Conservation (phyloP, 2,113 vertebrate species). For the Nymphicus hollandicus region DNA sequence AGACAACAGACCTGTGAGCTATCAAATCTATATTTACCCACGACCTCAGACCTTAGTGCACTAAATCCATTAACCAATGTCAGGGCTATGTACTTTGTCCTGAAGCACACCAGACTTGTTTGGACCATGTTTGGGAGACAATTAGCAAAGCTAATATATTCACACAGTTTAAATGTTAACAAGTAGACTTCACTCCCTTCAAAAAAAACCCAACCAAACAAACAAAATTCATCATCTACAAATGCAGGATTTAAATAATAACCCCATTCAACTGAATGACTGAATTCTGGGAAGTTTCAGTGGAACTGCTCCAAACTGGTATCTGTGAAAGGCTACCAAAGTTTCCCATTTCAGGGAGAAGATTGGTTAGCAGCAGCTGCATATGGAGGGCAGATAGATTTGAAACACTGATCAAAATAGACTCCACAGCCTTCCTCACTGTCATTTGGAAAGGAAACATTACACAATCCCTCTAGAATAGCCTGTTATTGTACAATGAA, state of each 20-base stretch:
- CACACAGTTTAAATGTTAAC: neutral
- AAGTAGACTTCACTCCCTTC: neutral
- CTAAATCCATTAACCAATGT: neutral
- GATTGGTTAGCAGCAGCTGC: neutral
- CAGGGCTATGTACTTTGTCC: neutral
- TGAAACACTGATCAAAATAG: neutral
- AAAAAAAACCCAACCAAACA: neutral
- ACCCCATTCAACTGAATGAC: neutral
- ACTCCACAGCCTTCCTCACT: neutral
- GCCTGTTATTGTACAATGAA: neutral
- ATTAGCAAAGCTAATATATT: neutral
- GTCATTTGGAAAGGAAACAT: neutral
- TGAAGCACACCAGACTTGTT: neutral
- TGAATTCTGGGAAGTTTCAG: neutral
- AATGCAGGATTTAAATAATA: neutral
- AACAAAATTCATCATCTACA: neutral
- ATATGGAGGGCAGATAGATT: neutral
- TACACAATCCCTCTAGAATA: neutral
- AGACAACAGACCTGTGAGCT: neutral
- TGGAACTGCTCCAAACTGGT: neutral
- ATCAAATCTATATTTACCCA: neutral
- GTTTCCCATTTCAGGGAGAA: neutral
- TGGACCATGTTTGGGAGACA: neutral
- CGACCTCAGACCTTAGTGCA: neutral
- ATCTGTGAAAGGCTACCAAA: neutral